Evolutionary conservation across 2,113 vertebrate species (phyloP).

Genomic region (Sardina pilchardus): DNA sequence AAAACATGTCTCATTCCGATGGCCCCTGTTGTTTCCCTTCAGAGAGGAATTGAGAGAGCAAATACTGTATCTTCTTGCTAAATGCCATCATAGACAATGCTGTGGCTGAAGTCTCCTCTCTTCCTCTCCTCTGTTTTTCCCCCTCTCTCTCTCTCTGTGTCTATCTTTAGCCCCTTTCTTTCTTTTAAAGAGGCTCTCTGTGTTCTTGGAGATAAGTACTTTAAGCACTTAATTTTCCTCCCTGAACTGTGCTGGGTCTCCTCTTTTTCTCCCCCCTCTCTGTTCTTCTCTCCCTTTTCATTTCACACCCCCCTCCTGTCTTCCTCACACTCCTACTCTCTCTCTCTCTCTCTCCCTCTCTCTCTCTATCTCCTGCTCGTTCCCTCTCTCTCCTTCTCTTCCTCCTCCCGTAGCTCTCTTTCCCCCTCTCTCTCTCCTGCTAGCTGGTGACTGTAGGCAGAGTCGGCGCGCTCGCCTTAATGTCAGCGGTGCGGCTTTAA

Average conservation of each 20-base stretch:
- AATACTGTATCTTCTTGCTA: background rate
- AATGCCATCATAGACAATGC: slow-evolving; percentile 11
- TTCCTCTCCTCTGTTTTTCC: slow-evolving; percentile 5
- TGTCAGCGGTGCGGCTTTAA: slow-evolving; percentile 63
- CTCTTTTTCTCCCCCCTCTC: slow-evolving; percentile 13
- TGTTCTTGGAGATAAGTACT: slow-evolving; percentile 8
- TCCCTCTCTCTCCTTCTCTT: slow-evolving; percentile 19
- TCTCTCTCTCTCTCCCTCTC: background rate
- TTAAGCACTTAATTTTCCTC: slow-evolving; percentile 6
- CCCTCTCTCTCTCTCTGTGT: slow-evolving; percentile 20
- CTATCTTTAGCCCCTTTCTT: slow-evolving; percentile 28
- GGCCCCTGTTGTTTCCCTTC: background rate
- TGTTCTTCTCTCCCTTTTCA: background rate
- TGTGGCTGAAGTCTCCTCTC: background rate
- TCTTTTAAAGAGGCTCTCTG: slow-evolving; percentile 50
- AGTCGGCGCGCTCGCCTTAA: slow-evolving; percentile 56
- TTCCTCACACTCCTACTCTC: background rate
- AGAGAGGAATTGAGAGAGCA: slow-evolving; percentile 2
- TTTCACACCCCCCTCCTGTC: background rate
- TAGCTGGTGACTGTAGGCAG: slow-evolving; percentile 46
- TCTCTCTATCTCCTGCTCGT: slow-evolving; percentile 40
- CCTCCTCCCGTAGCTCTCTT: slow-evolving; percentile 36
- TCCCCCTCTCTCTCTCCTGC: slow-evolving; percentile 37
- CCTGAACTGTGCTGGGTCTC: slow-evolving; percentile 32
- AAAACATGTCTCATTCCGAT: background rate